phyloP scores from a whole-genome alignment of 1,140 invertebrate genomes.

The Drosophila equinoxialis region DNA sequence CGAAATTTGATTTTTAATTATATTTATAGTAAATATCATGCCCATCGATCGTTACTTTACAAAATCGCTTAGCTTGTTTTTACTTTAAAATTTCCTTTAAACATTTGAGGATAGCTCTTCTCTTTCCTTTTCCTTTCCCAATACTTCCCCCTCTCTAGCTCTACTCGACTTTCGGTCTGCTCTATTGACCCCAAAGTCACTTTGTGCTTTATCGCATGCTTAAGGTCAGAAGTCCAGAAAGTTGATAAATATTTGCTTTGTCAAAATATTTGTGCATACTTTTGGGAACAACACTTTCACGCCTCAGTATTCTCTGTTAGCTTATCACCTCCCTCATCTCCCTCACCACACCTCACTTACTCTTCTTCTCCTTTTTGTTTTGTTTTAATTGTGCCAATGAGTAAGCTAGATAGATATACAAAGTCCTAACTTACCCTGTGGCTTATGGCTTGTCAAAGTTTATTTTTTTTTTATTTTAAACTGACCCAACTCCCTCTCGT shows the following conservation, averaged over 20 bases:
- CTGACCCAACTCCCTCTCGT: background rate
- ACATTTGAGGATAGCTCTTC: too few species aligned
- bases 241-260: constrained; percentile 75
- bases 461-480: background rate
- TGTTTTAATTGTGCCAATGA: constrained; percentile 69
- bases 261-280: constrained; percentile 73
- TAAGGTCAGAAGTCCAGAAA: constrained; percentile 66
- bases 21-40: too few species aligned
- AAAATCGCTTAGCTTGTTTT: background rate
- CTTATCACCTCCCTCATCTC: background rate
- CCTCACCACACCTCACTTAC: too few species aligned
- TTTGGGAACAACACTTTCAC: constrained; percentile 52
- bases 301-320: constrained; percentile 30
- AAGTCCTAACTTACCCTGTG: constrained; percentile 23
- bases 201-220: constrained; percentile 48
- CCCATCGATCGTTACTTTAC: too few species aligned
- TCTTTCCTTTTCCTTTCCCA: background rate
- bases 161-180: constrained; percentile 1
- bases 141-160: background rate
- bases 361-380: constrained; percentile 45
- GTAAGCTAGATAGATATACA: background rate
- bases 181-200: constrained; percentile 24
- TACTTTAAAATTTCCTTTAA: background rate
- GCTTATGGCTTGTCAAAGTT: constrained; percentile 43
- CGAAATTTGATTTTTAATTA: too few species aligned